These are phyloP conservation scores for Eremobia ochroleuca DNA, from an alignment of 2,888 invertebrate genomes.

Conservation along the genomic window DNA sequence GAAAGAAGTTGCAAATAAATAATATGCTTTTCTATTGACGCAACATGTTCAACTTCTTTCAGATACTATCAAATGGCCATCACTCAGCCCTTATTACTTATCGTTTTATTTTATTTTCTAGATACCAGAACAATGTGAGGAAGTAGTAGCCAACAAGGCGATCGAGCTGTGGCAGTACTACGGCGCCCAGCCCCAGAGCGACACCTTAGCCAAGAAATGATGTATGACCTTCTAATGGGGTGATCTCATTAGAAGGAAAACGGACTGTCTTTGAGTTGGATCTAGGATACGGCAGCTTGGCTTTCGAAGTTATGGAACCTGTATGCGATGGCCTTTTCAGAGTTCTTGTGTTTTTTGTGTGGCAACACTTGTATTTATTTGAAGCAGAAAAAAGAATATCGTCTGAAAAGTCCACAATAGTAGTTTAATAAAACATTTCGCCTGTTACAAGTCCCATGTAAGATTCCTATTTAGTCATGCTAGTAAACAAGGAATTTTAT, in stretches of 20 bases:
- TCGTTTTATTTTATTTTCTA: slow-evolving; percentile 72
- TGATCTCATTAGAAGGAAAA: slow-evolving; percentile 87
- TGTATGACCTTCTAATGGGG: slow-evolving; percentile 90
- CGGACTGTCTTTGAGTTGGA: slow-evolving; percentile 42
- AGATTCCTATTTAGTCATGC: neutral
- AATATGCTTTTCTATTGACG: neutral
- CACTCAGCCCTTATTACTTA: neutral
- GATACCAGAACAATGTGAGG: slow-evolving; percentile 95
- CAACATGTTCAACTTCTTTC: neutral
- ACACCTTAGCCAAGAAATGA: slow-evolving; percentile 88
- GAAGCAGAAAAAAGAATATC: neutral
- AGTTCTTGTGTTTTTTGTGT: neutral
- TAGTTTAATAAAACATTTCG: neutral
- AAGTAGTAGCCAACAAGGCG: slow-evolving; percentile 96
- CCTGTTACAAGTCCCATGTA: neutral
- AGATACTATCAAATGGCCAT: neutral
- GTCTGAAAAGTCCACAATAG: neutral
- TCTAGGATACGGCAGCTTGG: slow-evolving; percentile 50
- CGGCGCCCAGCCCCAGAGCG: slow-evolving; percentile 91
- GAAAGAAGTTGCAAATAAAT: neutral
- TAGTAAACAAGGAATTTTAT: neutral
- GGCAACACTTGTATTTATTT: slow-evolving; percentile 13
- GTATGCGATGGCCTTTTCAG: slow-evolving; percentile 25
- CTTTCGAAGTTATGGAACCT: slow-evolving; percentile 33
- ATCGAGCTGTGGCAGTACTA: slow-evolving; percentile 96